These are phyloP conservation scores for Callocephalon fimbriatum DNA, from an alignment of 2,113 vertebrate species.

Conservation along the genomic window DNA sequence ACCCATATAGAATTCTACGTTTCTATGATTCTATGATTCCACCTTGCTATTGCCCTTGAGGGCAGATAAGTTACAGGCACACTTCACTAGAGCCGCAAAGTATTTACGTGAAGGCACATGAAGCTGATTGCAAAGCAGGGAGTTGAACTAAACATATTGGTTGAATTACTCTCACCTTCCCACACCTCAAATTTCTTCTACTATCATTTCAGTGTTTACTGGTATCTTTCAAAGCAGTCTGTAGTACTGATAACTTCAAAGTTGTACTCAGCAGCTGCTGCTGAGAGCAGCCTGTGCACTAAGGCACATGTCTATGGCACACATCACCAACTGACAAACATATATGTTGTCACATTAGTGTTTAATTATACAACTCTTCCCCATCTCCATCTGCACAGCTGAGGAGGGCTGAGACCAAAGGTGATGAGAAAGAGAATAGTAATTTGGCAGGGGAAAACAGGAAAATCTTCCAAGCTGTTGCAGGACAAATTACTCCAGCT, in stretches of 20 bases:
- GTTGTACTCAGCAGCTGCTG: background rate
- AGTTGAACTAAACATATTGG: background rate
- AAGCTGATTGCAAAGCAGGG: background rate
- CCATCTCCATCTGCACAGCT: background rate
- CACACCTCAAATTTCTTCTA: background rate
- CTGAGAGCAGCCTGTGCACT: background rate
- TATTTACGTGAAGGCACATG: background rate
- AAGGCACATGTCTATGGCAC: background rate
- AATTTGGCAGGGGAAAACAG: background rate
- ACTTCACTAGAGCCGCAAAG: background rate
- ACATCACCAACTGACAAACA: background rate
- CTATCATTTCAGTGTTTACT: background rate
- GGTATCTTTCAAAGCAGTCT: background rate
- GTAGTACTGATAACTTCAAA: background rate
- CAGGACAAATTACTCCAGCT: background rate
- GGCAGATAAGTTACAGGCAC: background rate
- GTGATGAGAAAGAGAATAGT: background rate
- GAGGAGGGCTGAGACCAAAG: background rate
- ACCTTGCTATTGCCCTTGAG: background rate
- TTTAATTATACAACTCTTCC: slow-evolving; percentile 3
- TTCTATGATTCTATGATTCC: background rate
- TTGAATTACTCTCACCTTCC: background rate
- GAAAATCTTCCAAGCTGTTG: background rate
- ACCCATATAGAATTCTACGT: background rate
- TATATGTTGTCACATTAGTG: background rate